phyloP scores from a whole-genome alignment of 1,140 invertebrate species.

The Lysiphlebus fabarum region DNA sequence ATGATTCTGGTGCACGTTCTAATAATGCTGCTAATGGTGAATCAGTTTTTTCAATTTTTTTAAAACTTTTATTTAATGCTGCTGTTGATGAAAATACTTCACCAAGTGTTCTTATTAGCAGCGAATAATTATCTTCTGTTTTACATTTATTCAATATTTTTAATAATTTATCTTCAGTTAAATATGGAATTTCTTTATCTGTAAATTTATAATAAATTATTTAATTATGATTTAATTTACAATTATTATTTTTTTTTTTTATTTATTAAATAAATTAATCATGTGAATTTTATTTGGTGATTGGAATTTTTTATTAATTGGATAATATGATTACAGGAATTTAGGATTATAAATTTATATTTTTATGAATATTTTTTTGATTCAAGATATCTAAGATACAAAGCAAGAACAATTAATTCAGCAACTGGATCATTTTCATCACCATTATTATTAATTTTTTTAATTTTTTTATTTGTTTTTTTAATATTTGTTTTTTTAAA shows the following conservation, averaged over 20 bases:
- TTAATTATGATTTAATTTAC: conserved; percentile 1
- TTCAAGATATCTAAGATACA: conserved; percentile 38
- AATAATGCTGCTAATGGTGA: conserved; percentile 53
- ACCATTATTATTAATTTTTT: conserved; percentile 8
- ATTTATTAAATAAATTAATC: background rate
- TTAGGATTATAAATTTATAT: too few relatives aligned
- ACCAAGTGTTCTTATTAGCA: conserved; percentile 66
- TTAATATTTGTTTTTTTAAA: conserved; percentile 3
- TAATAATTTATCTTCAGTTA: conserved; percentile 66
- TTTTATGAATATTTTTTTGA: conserved; percentile 27
- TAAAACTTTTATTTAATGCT: conserved; percentile 68
- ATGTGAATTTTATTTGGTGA: conserved; percentile 7
- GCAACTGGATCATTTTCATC: conserved; percentile 25
- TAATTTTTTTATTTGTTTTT: conserved; percentile 1
- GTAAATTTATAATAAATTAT: conserved; percentile 20
- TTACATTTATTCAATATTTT: conserved; percentile 67
- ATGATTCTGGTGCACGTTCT: conserved; percentile 51
- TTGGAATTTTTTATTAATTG: conserved; percentile 14
- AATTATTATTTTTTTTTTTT: background rate
- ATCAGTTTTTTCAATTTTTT: conserved; percentile 51
- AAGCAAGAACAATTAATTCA: conserved; percentile 38
- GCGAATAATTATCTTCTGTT: conserved; percentile 61
- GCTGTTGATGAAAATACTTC: conserved; percentile 72
- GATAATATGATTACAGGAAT: background rate
- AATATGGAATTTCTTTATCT: conserved; percentile 56